These are phyloP conservation scores for Corythaixoides concolor DNA, from an alignment of 2,113 vertebrate species.

Conservation along the genomic window DNA sequence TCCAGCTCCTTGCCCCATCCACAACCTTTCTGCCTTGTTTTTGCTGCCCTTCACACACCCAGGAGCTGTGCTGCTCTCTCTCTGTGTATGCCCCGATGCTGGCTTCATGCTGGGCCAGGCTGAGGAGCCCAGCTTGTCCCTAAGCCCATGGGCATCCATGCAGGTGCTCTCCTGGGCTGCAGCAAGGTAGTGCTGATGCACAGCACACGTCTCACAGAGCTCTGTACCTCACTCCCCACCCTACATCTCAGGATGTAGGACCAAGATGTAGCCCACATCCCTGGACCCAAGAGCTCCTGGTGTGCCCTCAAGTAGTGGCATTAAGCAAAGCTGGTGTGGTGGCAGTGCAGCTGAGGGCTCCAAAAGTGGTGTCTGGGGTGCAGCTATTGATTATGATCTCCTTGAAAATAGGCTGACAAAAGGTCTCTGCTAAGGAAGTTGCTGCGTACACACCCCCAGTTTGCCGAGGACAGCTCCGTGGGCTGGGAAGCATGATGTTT, in stretches of 20 bases:
- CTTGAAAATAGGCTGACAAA: background rate
- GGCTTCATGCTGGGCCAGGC: background rate
- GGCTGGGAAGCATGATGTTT: background rate
- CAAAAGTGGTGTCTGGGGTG: fast-evolving
- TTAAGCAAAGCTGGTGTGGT: background rate
- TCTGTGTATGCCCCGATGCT: background rate
- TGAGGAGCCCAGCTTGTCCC: background rate
- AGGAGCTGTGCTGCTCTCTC: background rate
- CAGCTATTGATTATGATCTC: background rate
- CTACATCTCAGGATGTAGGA: background rate
- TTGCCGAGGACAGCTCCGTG: fast-evolving
- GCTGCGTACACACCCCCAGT: background rate
- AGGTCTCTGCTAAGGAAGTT: background rate
- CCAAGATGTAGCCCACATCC: background rate
- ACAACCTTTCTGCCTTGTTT: background rate
- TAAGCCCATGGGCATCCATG: too few species aligned
- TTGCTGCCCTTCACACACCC: background rate
- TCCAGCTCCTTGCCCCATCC: background rate
- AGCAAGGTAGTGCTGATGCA: background rate
- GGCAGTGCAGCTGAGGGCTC: background rate
- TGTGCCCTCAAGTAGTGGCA: background rate
- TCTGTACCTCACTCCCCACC: background rate
- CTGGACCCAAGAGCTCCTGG: background rate
- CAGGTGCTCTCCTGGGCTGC: background rate
- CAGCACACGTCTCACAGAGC: background rate